These are phyloP conservation scores for Clusia tigrina DNA, from an alignment of 2,888 invertebrate species.

Conservation along the genomic window DNA sequence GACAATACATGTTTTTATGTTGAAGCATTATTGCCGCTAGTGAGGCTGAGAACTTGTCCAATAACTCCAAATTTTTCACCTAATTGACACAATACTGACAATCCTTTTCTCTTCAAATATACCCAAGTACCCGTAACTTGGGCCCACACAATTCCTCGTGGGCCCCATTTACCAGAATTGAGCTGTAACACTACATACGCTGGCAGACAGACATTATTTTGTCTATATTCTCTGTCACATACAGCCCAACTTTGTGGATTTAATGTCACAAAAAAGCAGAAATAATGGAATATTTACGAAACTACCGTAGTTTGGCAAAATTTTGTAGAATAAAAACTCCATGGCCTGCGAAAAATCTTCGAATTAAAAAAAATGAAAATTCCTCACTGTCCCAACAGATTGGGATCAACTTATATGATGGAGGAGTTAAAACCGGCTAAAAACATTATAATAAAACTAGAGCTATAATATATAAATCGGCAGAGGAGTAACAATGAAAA, in stretches of 20 bases:
- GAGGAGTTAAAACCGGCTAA: conserved; percentile 12
- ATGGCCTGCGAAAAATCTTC: background rate
- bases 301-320: conserved; percentile 29
- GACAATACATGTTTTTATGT: too few relatives aligned
- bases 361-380: background rate
- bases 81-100: too few relatives aligned
- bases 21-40: too few relatives aligned
- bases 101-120: too few relatives aligned
- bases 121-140: too few relatives aligned
- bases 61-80: too few relatives aligned
- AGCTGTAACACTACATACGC: too few relatives aligned
- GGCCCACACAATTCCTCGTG: too few relatives aligned
- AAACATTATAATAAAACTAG: conserved; percentile 22
- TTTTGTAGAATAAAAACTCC: conserved; percentile 13
- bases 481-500: conserved; percentile 19
- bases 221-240: too few relatives aligned
- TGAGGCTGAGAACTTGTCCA: too few relatives aligned
- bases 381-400: background rate
- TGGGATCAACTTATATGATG: background rate
- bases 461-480: conserved; percentile 16
- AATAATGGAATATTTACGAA: conserved; percentile 14
- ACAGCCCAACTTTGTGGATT: conserved; percentile 33
- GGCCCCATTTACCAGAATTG: too few relatives aligned
- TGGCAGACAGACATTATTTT: too few relatives aligned
- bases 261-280: conserved; percentile 26